Evolutionary conservation across 1,140 invertebrate species (phyloP), one percentile per base, ranked within the genome.

Genomic region (Hetaerina americana): DNA sequence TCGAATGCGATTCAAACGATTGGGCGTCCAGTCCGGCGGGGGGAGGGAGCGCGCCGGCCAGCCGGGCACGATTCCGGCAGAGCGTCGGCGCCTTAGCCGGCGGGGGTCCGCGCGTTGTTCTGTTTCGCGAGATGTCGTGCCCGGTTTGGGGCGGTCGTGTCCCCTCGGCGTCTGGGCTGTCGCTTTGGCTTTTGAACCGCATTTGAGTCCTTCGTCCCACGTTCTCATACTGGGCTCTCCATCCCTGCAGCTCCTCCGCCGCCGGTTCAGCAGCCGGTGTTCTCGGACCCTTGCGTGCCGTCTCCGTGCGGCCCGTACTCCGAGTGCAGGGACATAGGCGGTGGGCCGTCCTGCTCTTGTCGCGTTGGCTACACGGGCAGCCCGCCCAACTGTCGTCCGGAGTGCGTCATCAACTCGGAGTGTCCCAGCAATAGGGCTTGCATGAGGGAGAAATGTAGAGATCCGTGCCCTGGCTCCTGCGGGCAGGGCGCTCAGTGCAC

Each of bases 271-370:
- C 76, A 71, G 71, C 71, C 76, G 25, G 75, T 66, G 77, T 81
- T 71, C 18, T 74, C 26, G 75, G 85, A 91, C 79, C 89, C 90
- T 49, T 92, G 90, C 78, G 80, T 87, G 12, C 90, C 90, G 40
- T 87, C 88, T 40, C 90, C 90, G 22, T 92, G 90, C 79, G 90
- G 90, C 5, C 82, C 86, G 25, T 84, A 89, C 76, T 84, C 88
- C 5, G 82, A 89, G 76, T 93, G 92, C 78, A 83, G 85, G 74
- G 80, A 86, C 72, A 80, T 85, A 66, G 85, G 87, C 69, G 84
- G 84, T 71, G 81, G 85, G 70, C 85, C 88, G 0, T 87, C 87
- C 0, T 92, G 90, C 75, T 85, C 87, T 26, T 92, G 90, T 76
- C 80, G 86, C 74, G 73, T 83, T 15, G 87, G 82, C 40, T 91